Base-by-base conservation (phyloP, 2,113 vertebrate genomes). In the Crotalus tigris region DNA sequence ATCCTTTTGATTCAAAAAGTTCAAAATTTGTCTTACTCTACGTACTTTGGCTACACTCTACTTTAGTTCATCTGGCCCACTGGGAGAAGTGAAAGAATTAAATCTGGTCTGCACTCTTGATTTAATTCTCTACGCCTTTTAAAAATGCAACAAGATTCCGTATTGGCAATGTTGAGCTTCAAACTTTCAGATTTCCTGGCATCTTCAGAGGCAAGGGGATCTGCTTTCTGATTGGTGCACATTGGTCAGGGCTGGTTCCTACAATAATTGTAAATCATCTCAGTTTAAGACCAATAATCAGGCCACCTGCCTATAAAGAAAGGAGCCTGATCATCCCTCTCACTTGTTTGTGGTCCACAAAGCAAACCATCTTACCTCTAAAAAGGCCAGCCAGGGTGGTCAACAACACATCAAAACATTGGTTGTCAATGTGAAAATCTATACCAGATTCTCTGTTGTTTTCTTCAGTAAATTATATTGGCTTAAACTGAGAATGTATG, bases 1-100 rank as follows among this genome's bases (percentile, higher is more conserved):
- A 94, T 94, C 92, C 81, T 89, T 94, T 89, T 33, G 54, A 94
- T 94, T 91, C 85, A 92, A 87, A 26, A 89, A 46, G 87, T 92
- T 81, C 75, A 81, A 44, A 81, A 81, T 10, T 1, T 81, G 7
- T 81, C 17, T 81, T 81, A 21, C 69, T 81, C 69, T 49, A 49
- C 5, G 46, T 81, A 81, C 33, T 81, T 81, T 81, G 75, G 75
- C 33, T 81, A 81, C 7, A 21, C 3, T 81, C 17, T 44, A 21
- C 33, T 81, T 44, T 44, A 19, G 39, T 44, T 81, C 69, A 81
- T 81, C 75, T 81, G 33, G n/a, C 17, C 75, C n/a, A 81, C 17
- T 0, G 8, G 33, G 75, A 44, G 75, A 81, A 44, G 19, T 81
- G 33, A 81, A 21, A 33, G 19, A 7, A 81, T 81, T 44, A 21